A percentile compares a stretch with the other conserved stretches of the same genome.
phyloP scores from a whole-genome alignment of 2,113 vertebrate species.

The Entomyzon cyanotis region DNA sequence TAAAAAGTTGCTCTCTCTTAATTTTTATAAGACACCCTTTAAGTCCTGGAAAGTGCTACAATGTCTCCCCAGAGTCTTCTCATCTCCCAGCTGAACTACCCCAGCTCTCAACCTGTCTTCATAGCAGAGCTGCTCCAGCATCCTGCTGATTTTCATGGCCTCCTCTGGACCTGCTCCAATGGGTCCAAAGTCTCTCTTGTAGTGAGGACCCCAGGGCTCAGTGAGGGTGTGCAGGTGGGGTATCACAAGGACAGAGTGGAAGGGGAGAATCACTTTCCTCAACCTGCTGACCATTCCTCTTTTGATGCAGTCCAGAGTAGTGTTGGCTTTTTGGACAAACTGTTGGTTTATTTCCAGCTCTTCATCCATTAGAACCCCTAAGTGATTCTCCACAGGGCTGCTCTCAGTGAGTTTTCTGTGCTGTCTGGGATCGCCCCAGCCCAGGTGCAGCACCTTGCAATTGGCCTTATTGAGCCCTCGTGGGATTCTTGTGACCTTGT shows the following conservation, averaged over 20 bases:
- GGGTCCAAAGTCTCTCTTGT: background rate
- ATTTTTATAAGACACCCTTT: background rate
- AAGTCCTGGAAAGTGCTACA: background rate
- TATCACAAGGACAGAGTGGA: background rate
- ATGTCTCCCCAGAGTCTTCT: background rate
- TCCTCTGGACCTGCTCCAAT: background rate
- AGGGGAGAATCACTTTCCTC: background rate
- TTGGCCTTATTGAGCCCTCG: background rate
- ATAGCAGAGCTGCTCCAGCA: background rate
- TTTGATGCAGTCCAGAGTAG: background rate
- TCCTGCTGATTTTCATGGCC: background rate
- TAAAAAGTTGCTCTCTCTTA: background rate
- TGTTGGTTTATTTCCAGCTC: background rate
- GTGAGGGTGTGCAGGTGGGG: background rate
- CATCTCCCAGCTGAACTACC: background rate
- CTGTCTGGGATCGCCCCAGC: background rate
- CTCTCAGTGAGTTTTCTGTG: background rate
- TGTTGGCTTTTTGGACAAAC: background rate
- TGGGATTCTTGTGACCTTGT: background rate
- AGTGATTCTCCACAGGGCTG: background rate
- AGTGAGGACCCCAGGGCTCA: background rate
- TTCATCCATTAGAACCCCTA: background rate
- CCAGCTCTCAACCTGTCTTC: background rate
- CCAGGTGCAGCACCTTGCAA: background rate
- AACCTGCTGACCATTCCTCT: background rate